phyloP scores from a whole-genome alignment of 2,888 invertebrate species.

The Muschampia plurimacula region DNA sequence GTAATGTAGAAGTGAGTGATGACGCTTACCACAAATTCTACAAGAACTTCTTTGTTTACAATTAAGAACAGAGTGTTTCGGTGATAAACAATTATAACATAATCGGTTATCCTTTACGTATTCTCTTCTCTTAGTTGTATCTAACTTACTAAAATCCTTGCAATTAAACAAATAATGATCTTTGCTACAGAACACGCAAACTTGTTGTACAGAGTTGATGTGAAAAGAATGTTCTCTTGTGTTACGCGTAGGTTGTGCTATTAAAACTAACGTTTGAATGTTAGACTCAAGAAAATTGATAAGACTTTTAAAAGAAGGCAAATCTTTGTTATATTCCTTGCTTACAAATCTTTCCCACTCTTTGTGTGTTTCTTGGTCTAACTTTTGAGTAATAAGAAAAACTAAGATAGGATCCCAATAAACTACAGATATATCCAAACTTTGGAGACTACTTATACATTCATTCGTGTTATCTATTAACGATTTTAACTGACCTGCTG shows the following conservation, averaged over 20 bases:
- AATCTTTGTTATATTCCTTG: slow-evolving; percentile 10
- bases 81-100: slow-evolving; percentile 15
- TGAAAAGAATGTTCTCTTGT: slow-evolving; percentile 18
- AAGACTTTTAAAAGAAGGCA: slow-evolving; percentile 14
- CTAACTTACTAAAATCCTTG: slow-evolving; percentile 6
- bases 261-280: slow-evolving; percentile 12
- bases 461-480: slow-evolving; percentile 9
- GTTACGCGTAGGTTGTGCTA: slow-evolving; percentile 1
- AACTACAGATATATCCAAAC: background rate
- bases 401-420: slow-evolving; percentile 21
- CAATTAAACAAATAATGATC: slow-evolving; percentile 15
- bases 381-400: slow-evolving; percentile 16
- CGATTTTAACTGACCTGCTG: slow-evolving; percentile 11
- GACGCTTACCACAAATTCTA: slow-evolving; percentile 13
- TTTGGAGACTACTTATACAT: slow-evolving; percentile 11
- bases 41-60: slow-evolving; percentile 19
- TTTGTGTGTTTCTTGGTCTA: slow-evolving; percentile 19
- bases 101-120: slow-evolving; percentile 10
- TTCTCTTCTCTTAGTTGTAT: background rate
- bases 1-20: slow-evolving; percentile 23
- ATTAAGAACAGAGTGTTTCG: slow-evolving; percentile 9
- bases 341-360: slow-evolving; percentile 21
- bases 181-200: background rate
- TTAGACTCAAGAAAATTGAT: slow-evolving; percentile 16
- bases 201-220: background rate